Evolutionary conservation across 2,888 invertebrate genomes (phyloP), one percentile per base, ranked within the genome.

Genomic region (Dolomedes plantarius): DNA sequence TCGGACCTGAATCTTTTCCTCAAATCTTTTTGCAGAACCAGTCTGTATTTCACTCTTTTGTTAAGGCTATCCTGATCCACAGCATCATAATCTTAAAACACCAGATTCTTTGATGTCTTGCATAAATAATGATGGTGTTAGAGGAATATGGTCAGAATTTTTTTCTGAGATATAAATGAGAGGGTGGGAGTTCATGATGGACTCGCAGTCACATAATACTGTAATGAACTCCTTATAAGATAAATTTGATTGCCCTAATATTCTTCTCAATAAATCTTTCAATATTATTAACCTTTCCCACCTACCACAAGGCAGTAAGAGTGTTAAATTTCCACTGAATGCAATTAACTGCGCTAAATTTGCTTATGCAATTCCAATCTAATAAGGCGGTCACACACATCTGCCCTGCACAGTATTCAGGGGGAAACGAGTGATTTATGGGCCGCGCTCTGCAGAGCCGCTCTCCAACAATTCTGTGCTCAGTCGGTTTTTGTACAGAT

Each of bases 161-260:
- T n/a, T n/a, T n/a, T 50, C 50, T 50, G 50, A 50, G n/a, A 50
- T 50, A 50, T 50, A 50, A 16, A 50, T 11, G 16, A 50, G 50
- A 50, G 50, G 50, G 3, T 23, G 1, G 11, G 1, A 50, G 23
- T 50, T 1, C 11, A 50, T 50, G n/a, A 19, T 50, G 16, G 50
- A 19, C 50, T 50, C 5, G n/a, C n/a, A 50, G n/a, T 50, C 50
- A 50, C 3, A 2, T n/a, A 50, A n/a, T 16, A 3, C n/a, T 50
- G 0, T 50, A n/a, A n/a, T n/a, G 19, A 1, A 0, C n/a, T 16
- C n/a, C n/a, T 50, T 50, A 50, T n/a, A 16, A 19, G 3, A 50
- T n/a, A 50, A 1, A 1, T n/a, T 50, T 16, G 50, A 16, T 16
- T n/a, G 0, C 16, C 1, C 0, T 1, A 16, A 16, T n/a, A 50